These are phyloP conservation scores for Drosophila melanica DNA, from an alignment of 1,140 invertebrate species.

Conservation along the genomic window DNA sequence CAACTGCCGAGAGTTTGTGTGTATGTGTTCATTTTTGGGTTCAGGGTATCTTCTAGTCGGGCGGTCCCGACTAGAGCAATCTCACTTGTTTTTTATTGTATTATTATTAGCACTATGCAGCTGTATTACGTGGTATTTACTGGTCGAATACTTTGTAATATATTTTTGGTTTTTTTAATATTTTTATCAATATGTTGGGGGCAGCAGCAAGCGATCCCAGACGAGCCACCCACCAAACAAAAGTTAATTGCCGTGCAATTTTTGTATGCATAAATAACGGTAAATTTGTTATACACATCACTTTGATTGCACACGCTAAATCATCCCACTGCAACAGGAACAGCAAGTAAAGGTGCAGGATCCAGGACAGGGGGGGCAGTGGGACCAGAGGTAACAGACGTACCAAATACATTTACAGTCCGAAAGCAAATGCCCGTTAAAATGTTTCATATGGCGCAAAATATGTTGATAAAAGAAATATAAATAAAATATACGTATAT, in stretches of 20 bases:
- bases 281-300: constrained; percentile 83
- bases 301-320: constrained; percentile 79
- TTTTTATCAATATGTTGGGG: constrained; percentile 17
- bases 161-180: neutral
- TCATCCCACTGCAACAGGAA: constrained; percentile 56
- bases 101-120: too few relatives aligned
- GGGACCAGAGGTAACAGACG: neutral
- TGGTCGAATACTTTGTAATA: neutral
- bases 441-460: constrained; percentile 66
- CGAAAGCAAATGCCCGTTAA: constrained; percentile 62
- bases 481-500: constrained; percentile 47
- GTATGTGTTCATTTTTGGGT: too few relatives aligned
- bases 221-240: constrained; percentile 37
- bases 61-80: too few relatives aligned
- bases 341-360: constrained; percentile 4
- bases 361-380: neutral
- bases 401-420: constrained; percentile 29
- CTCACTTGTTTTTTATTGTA: too few relatives aligned
- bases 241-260: constrained; percentile 83
- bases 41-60: too few relatives aligned
- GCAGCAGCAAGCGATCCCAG: constrained; percentile 8
- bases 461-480: constrained; percentile 46
- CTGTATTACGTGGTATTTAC: constrained; percentile 7
- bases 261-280: constrained; percentile 82
- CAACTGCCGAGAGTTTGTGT: too few relatives aligned